Evolutionary conservation across 2,888 invertebrate genomes (phyloP), one percentile per base, ranked within the genome.

Genomic region (Nymphalis polychloros): DNA sequence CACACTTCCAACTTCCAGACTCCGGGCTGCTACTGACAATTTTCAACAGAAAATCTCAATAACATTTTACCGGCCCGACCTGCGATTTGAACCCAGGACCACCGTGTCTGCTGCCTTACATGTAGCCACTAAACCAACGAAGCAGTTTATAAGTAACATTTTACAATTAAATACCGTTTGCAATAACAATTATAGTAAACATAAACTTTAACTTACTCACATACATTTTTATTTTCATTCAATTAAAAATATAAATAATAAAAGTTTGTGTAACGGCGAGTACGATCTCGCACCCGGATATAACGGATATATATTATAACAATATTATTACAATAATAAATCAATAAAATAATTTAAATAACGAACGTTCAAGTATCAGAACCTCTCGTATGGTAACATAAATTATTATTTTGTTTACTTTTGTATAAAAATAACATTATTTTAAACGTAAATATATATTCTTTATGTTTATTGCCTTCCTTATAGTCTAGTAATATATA

Each of bases 221-320:
- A 64, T 65, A 41, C 59, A 59, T 59, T 49, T 49, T 31, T 59
- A 50, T 59, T 16, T 65, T 20, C 47, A 52, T 50, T 50, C 41
- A 35, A 60, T 60, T 23, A 41, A 52, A 35, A 41, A 59, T 20
- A 53, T 16, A 13, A 47, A 61, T 19, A 48, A 47, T 23, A 41
- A 59, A 41, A 59, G 59, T 59, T 19, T 27, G 47, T 31, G 20
- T 35, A 46, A 61, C 61, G 23, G 52, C 47, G 59, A 66, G 66
- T 59, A 52, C 59, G 53, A 63, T 66, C 53, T 47, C 59, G 49
- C 13, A 66, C 69, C 50, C 66, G 69, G 69, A 66, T 63, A 52
- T 52, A 47, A 50, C 27, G 61, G 53, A 27, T 55, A 35, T 48
- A 55, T 31, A 50, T 10, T 8, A 50, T 50, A 3, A 50, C 19